phyloP scores from a whole-genome alignment of 1,140 invertebrate genomes.

The Drosophila prosaltans region DNA sequence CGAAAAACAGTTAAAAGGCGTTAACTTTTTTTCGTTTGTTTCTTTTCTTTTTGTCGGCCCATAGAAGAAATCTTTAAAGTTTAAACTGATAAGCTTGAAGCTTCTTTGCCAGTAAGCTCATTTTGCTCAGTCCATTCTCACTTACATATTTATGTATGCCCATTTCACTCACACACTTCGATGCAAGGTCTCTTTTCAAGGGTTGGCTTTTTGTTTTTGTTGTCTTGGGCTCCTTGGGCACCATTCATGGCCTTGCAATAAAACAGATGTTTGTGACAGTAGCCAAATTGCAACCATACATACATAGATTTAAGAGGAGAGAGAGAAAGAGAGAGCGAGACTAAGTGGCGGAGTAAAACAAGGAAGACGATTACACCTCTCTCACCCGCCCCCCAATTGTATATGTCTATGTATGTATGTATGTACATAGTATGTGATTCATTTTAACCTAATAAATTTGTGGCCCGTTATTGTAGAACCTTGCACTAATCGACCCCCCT shows the following conservation, averaged over 20 bases:
- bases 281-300: background rate
- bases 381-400: background rate
- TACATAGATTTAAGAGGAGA: background rate
- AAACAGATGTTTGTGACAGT: slow-evolving; percentile 8
- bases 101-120: background rate
- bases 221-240: background rate
- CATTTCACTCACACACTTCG: background rate
- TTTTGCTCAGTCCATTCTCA: background rate
- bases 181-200: background rate
- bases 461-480: slow-evolving; percentile 15
- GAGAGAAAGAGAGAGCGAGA: background rate
- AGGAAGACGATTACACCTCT: background rate
- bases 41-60: slow-evolving; percentile 5
- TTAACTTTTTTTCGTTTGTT: slow-evolving; percentile 12
- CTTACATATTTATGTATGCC: background rate
- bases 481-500: slow-evolving; percentile 64
- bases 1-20: slow-evolving; percentile 31
- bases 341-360: background rate
- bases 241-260: background rate
- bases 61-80: slow-evolving; percentile 19
- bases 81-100: slow-evolving; percentile 1
- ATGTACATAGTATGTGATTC: background rate
- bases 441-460: slow-evolving; percentile 6
- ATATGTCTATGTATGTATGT: background rate
- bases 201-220: background rate